These are phyloP conservation scores for Drosophila birchii DNA, from an alignment of 2,888 invertebrate genomes.

Conservation along the genomic window DNA sequence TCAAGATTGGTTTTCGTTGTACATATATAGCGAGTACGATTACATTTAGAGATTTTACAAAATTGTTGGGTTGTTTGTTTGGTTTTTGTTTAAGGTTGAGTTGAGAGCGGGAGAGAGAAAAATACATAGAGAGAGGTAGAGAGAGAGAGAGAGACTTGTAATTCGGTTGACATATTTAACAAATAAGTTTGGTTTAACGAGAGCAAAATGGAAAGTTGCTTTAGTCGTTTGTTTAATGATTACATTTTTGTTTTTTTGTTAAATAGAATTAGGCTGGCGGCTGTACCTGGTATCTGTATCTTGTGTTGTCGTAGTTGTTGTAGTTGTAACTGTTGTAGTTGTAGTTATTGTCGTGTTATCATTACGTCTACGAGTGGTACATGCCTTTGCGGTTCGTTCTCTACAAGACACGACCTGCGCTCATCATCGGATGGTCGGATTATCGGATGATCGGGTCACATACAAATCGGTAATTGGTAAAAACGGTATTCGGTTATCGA, in stretches of 20 bases:
- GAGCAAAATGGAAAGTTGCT: constrained; percentile 73
- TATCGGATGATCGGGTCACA: constrained; percentile 31
- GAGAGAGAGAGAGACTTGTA: constrained; percentile 55
- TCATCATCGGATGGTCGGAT: constrained; percentile 48
- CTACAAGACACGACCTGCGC: constrained; percentile 83
- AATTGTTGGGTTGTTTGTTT: constrained; percentile 42
- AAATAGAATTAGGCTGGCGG: constrained; percentile 50
- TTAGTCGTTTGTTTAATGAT: constrained; percentile 55
- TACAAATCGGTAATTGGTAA: constrained; percentile 35
- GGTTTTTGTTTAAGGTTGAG: constrained; percentile 44
- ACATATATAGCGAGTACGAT: constrained; percentile 44
- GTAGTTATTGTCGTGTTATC: constrained; percentile 77
- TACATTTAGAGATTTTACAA: constrained; percentile 59
- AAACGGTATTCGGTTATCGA: constrained; percentile 38
- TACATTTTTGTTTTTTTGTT: constrained; percentile 18
- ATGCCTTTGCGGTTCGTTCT: constrained; percentile 81
- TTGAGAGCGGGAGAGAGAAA: constrained; percentile 56
- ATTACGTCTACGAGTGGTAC: constrained; percentile 74
- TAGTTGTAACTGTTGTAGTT: constrained; percentile 53
- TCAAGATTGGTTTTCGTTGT: constrained; percentile 42
- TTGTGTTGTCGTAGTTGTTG: constrained; percentile 74
- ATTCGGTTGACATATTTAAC: constrained; percentile 40
- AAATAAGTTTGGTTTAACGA: constrained; percentile 55
- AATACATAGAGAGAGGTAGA: constrained; percentile 44
- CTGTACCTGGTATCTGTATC: constrained; percentile 81